These are phyloP conservation scores for Theocolax elegans DNA, from an alignment of 1,140 invertebrate species.

Conservation along the genomic window DNA sequence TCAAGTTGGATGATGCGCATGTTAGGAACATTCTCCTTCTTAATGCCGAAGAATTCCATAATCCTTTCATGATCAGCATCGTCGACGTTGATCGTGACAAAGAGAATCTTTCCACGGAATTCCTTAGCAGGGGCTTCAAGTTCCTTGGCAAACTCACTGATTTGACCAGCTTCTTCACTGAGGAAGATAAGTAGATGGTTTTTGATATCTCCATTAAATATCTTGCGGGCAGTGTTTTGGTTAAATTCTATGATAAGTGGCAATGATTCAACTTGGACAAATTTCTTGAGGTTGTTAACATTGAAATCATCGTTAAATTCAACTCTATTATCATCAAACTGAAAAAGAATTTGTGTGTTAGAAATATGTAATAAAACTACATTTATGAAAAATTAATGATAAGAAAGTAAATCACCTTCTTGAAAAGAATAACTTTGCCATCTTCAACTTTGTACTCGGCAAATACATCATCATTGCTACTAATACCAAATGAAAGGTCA, in stretches of 20 bases:
- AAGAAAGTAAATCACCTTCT: slow-evolving; percentile 76
- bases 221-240: slow-evolving; percentile 95
- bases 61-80: slow-evolving; percentile 97
- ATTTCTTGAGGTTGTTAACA: slow-evolving; percentile 81
- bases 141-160: slow-evolving; percentile 81
- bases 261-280: slow-evolving; percentile 86
- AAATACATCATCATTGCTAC: slow-evolving; percentile 80
- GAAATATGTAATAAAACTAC: too few species aligned
- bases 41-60: slow-evolving; percentile 99
- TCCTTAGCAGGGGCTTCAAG: slow-evolving; percentile 85
- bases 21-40: slow-evolving; percentile 89
- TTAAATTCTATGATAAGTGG: slow-evolving; percentile 98
- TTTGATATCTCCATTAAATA: slow-evolving; percentile 98
- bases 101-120: slow-evolving; percentile 92
- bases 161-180: slow-evolving; percentile 87
- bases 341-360: slow-evolving; percentile 46
- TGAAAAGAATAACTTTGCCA: slow-evolving; percentile 86
- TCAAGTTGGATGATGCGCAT: slow-evolving; percentile 94
- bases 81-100: slow-evolving; percentile 94
- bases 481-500: slow-evolving; percentile 90
- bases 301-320: slow-evolving; percentile 80
- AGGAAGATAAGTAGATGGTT: slow-evolving; percentile 95
- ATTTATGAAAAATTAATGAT: not conserved
- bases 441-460: slow-evolving; percentile 79
- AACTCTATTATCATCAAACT: slow-evolving; percentile 94